A percentile compares a stretch with the other conserved stretches of the same genome.
phyloP scores from a whole-genome alignment of 2,888 invertebrate genomes.

The Acleris holmiana region DNA sequence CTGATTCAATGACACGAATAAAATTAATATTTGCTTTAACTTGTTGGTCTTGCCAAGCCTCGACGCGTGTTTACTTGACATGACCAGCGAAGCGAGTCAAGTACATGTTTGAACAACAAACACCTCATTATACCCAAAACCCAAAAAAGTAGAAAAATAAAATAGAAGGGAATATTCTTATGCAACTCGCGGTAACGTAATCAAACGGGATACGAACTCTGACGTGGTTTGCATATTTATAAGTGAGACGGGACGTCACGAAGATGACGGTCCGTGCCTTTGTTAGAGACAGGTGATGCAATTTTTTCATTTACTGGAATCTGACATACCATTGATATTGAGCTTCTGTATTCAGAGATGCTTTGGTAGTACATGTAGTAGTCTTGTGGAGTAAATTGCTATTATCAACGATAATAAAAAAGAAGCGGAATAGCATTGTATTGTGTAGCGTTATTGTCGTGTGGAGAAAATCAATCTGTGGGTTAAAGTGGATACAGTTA shows the following conservation, averaged over 20 bases:
- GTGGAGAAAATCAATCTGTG: neutral
- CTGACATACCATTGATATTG: conserved; percentile 19
- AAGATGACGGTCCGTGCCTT: conserved; percentile 24
- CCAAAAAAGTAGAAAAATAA: conserved; percentile 4
- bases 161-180: conserved; percentile 20
- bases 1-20: neutral
- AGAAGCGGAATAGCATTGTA: conserved; percentile 9
- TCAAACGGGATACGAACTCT: conserved; percentile 31
- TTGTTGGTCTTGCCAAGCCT: neutral
- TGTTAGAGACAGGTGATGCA: conserved; percentile 10
- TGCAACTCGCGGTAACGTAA: conserved; percentile 29
- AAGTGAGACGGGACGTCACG: conserved; percentile 22
- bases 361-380: neutral
- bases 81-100: too few species aligned
- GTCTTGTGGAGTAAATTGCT: neutral
- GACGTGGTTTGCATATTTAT: conserved; percentile 37
- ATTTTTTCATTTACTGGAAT: conserved; percentile 28
- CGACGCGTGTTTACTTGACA: neutral
- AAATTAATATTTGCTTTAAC: too few species aligned
- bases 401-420: conserved; percentile 1
- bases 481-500: conserved; percentile 7
- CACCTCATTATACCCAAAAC: conserved; percentile 12
- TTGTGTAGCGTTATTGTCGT: neutral
- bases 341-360: neutral
- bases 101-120: conserved; percentile 14